Evolutionary conservation across 2,888 invertebrate species (phyloP).

Genomic region (Maniola hyperantus): DNA sequence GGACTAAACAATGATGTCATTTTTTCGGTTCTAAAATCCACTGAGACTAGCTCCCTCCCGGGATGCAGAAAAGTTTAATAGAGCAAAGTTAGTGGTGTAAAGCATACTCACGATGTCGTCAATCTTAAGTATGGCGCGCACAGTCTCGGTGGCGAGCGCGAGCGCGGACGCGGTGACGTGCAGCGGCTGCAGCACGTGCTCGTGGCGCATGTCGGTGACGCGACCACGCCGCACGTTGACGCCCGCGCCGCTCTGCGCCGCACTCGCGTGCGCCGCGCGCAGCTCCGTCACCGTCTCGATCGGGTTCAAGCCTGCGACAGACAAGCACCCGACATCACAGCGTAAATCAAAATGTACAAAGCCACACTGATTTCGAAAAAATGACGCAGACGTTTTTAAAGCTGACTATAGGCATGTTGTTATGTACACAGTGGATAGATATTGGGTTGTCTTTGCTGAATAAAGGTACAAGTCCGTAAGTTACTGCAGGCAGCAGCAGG

Average conservation of each 20-base stretch:
- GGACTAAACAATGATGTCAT: too few species aligned
- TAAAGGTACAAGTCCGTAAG: too few species aligned
- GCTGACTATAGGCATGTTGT: too few species aligned
- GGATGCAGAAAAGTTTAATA: too few species aligned
- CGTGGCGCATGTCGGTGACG: slow-evolving; percentile 97
- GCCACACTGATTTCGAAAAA: too few species aligned
- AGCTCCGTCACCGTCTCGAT: slow-evolving; percentile 98
- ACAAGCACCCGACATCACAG: background rate
- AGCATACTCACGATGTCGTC: slow-evolving; percentile 95
- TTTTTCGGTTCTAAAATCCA: too few species aligned
- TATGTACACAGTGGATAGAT: too few species aligned
- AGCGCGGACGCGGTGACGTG: slow-evolving; percentile 97
- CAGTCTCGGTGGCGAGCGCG: slow-evolving; percentile 97
- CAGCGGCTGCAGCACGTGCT: slow-evolving; percentile 98
- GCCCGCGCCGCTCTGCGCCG: slow-evolving; percentile 88
- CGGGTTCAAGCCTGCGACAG: slow-evolving; percentile 88
- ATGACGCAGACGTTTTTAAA: too few species aligned
- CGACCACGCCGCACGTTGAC: slow-evolving; percentile 98
- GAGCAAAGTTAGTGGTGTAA: background rate
- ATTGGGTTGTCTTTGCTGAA: too few species aligned
- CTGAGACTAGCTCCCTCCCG: too few species aligned
- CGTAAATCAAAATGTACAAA: too few species aligned
- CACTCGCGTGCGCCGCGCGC: slow-evolving; percentile 94
- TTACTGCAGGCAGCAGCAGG: too few species aligned
- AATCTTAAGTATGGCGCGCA: slow-evolving; percentile 98